Evolutionary conservation across 2,888 invertebrate species (phyloP).

Genomic region (Apoda limacodes): DNA sequence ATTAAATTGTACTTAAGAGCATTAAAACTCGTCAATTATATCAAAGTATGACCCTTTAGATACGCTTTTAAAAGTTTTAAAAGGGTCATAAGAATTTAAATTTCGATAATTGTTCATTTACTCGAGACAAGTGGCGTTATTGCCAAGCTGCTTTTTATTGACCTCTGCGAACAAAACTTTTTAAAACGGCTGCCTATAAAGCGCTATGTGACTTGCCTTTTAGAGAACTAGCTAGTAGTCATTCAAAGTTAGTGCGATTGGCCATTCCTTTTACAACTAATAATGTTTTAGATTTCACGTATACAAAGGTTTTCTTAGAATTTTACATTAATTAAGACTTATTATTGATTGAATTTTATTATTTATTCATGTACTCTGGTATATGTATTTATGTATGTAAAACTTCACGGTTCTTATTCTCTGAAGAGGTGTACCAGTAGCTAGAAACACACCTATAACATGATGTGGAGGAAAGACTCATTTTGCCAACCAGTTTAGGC

Average conservation of each 20-base stretch:
- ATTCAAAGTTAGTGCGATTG: slow-evolving; percentile 38
- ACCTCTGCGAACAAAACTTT: slow-evolving; percentile 34
- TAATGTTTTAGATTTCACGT: too few species aligned
- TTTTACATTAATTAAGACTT: too few species aligned
- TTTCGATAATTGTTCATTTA: slow-evolving; percentile 48
- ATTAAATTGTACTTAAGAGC: too few species aligned
- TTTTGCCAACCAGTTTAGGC: too few species aligned
- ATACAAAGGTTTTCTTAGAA: too few species aligned
- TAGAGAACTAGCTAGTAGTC: slow-evolving; percentile 24
- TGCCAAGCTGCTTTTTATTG: slow-evolving; percentile 42
- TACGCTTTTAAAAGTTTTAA: slow-evolving; percentile 38
- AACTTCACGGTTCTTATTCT: too few species aligned
- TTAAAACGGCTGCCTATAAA: slow-evolving; percentile 41
- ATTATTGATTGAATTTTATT: too few species aligned
- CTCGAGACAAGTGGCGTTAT: slow-evolving; percentile 39
- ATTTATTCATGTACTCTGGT: too few species aligned
- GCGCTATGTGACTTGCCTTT: slow-evolving; percentile 52
- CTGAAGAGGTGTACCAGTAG: too few species aligned
- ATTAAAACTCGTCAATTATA: slow-evolving; percentile 38
- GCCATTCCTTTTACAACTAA: slow-evolving; percentile 29
- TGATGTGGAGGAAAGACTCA: too few species aligned
- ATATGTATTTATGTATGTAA: too few species aligned
- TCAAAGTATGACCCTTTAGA: slow-evolving; percentile 36
- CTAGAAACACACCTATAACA: too few species aligned
- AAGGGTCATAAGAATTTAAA: slow-evolving; percentile 45